Percentiles rank a stretch among this genome's conserved stretches.
These are phyloP conservation scores for Astropecten irregularis DNA, from an alignment of 53 echinoderm and acorn worm species.

Conservation along the genomic window DNA sequence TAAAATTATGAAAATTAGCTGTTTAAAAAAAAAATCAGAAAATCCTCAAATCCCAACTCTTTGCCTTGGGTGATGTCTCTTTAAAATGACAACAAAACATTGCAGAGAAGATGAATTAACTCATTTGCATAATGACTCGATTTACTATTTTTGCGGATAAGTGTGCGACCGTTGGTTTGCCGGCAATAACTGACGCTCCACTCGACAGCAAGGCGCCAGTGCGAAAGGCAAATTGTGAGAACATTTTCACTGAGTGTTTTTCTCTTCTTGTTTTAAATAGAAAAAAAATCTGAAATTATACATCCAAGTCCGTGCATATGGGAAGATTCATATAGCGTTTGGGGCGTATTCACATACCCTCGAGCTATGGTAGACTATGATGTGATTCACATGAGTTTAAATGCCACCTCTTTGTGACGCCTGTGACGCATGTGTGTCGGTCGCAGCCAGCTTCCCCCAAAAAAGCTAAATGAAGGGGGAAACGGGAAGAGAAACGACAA, in stretches of 20 bases:
- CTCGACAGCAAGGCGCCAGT: slow-evolving; percentile 40
- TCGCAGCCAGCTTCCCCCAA: neutral
- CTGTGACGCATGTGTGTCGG: slow-evolving; percentile 45
- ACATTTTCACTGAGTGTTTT: slow-evolving; percentile 37
- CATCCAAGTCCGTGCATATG: slow-evolving; percentile 22
- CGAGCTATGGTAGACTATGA: slow-evolving; percentile 25
- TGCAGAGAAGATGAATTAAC: neutral
- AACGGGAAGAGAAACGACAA: slow-evolving; percentile 22
- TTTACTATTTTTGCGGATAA: neutral
- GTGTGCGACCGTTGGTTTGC: neutral
- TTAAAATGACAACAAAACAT: neutral
- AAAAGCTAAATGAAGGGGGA: neutral
- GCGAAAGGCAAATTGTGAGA: slow-evolving; percentile 27
- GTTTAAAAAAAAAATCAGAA: neutral
- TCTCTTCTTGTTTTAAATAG: slow-evolving; percentile 28
- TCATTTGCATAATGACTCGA: slow-evolving; percentile 52
- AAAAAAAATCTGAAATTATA: slow-evolving; percentile 26
- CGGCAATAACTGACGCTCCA: neutral
- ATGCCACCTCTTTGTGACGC: slow-evolving; percentile 48
- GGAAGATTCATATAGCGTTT: slow-evolving; percentile 37
- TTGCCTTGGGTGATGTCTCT: neutral
- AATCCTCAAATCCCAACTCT: neutral
- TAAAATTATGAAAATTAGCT: neutral
- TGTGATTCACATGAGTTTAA: slow-evolving; percentile 49
- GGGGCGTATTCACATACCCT: slow-evolving; percentile 15